A percentile compares a stretch with the other conserved stretches of the same genome.
These are phyloP conservation scores for Drosophila merina DNA, from an alignment of 2,888 invertebrate species.

Conservation along the genomic window DNA sequence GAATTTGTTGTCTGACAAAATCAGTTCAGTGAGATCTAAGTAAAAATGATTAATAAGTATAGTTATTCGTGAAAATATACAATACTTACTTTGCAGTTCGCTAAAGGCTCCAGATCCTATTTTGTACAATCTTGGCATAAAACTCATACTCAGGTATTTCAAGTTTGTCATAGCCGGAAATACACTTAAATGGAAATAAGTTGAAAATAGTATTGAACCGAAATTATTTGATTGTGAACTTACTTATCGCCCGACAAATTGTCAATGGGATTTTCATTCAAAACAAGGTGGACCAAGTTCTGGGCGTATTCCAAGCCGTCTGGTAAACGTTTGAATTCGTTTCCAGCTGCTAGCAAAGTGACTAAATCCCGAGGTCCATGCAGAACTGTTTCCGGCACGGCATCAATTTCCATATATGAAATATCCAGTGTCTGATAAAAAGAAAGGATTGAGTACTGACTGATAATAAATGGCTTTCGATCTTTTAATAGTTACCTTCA, in stretches of 20 bases:
- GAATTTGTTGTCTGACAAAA: slow-evolving; percentile 87
- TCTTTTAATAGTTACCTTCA: slow-evolving; percentile 86
- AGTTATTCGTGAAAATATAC: not conserved
- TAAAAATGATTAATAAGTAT: not conserved
- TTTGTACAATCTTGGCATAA: slow-evolving; percentile 86
- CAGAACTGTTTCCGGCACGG: slow-evolving; percentile 87
- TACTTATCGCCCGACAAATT: slow-evolving; percentile 85
- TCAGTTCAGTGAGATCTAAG: slow-evolving; percentile 85
- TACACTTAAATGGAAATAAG: slow-evolving; percentile 82
- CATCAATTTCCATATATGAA: slow-evolving; percentile 87
- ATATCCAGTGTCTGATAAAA: slow-evolving; percentile 87
- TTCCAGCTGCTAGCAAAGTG: slow-evolving; percentile 88
- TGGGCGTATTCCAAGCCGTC: slow-evolving; percentile 86
- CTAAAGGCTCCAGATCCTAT: slow-evolving; percentile 86
- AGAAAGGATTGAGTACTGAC: not conserved
- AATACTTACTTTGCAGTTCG: slow-evolving; percentile 84
- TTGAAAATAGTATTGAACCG: not conserved
- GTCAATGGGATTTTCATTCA: slow-evolving; percentile 89
- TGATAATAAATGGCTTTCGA: not conserved
- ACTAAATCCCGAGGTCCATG: slow-evolving; percentile 88
- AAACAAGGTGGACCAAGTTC: slow-evolving; percentile 86
- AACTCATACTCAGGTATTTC: slow-evolving; percentile 88
- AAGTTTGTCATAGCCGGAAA: slow-evolving; percentile 87
- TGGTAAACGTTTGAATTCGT: slow-evolving; percentile 87
- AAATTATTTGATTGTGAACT: slow-evolving; percentile 26